Base-by-base conservation (phyloP, 2,888 invertebrate genomes). In the Xylocampa areola region DNA sequence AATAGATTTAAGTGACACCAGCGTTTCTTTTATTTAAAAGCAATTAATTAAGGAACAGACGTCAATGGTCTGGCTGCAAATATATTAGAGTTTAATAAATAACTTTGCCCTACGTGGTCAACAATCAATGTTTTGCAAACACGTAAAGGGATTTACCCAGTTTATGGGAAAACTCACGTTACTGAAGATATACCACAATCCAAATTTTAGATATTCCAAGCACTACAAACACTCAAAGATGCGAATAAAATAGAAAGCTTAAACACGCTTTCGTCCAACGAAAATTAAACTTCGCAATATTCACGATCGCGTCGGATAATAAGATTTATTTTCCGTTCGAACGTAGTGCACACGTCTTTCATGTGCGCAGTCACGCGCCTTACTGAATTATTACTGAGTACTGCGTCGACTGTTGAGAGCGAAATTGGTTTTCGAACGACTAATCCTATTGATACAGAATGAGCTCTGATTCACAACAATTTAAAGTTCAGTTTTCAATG, bases 391-490 rank as follows among this genome's bases (percentile, higher is more conserved):
- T 89, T 88, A 81, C 83, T 35, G 62, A 73, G 73, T 79, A 85
- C 84, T 74, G 84, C 82, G 82, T 79, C 80, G 78, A 79, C 85
- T 79, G 85, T 85, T 70, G 89, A 91, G 90, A 91, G 90, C 91
- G 91, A 91, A 92, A 91, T 91, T 89, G 82, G 82, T 87, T 90
- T 90, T 82, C 79, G 83, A 87, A 82, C 83, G 65, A 68, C 76
- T 65, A 71, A 69, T 55, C 39, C 43, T 51, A 53, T 65, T 66
- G 63, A 69, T 71, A 70, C 49, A 87, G 80, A 84, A 67, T 81
- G 62, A 78, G 83, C 87, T 79, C 72, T 86, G 49, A 50, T 21
- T 39, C 48, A 54, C 65, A 59, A 40, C 21, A 60, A 39, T 51
- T 77, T 86, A 87, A 58, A 84, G 86, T 83, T 75, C 73, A 80